These are phyloP conservation scores for Saiga tatarica DNA, from an alignment of 2,113 vertebrate species.

Conservation along the genomic window DNA sequence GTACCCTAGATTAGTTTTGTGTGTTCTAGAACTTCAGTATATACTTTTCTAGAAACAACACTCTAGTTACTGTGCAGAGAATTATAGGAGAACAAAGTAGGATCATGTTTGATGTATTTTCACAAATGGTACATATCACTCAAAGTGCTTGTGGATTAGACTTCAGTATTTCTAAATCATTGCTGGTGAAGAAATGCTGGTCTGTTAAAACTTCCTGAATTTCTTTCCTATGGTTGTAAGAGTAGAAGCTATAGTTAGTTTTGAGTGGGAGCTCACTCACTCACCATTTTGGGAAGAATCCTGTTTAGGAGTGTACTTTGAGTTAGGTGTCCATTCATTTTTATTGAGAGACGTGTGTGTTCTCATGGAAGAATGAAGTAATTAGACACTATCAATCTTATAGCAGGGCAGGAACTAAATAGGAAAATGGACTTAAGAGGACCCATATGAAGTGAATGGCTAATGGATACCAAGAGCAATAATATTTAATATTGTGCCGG, in stretches of 20 bases:
- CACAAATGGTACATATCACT: neutral
- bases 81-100: neutral
- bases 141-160: neutral
- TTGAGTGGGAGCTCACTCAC: neutral
- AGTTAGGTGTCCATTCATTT: neutral
- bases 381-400: neutral
- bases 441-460: neutral
- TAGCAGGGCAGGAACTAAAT: neutral
- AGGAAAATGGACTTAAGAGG: neutral
- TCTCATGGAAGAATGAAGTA: neutral
- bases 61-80: neutral
- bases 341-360: neutral
- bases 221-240: neutral
- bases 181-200: neutral
- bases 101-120: neutral
- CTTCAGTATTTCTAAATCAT: neutral
- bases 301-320: neutral
- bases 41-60: neutral
- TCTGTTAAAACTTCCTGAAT: neutral
- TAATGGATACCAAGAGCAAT: neutral
- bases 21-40: neutral
- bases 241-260: neutral
- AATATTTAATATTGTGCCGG: neutral
- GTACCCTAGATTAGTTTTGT: neutral
- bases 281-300: neutral